These are phyloP conservation scores for Desoria tigrina DNA, from an alignment of 2,888 invertebrate species.

Conservation along the genomic window DNA sequence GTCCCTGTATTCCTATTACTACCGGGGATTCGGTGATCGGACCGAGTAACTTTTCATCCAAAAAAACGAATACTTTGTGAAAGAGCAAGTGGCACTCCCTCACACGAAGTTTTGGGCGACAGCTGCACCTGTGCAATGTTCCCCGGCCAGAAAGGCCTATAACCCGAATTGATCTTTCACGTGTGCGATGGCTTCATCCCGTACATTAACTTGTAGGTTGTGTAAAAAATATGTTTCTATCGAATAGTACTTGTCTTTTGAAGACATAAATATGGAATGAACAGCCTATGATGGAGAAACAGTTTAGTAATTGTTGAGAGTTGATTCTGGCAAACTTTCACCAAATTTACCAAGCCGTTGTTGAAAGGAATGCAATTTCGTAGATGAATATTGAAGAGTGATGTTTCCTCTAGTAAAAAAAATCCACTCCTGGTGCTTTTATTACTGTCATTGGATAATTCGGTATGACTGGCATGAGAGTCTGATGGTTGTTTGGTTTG, in stretches of 20 bases:
- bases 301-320: neutral
- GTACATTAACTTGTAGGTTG: neutral
- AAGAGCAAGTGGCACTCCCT: constrained; percentile 5
- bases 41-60: too few species aligned
- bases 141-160: constrained; percentile 8
- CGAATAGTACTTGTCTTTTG: too few species aligned
- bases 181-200: neutral
- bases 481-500: constrained; percentile 14
- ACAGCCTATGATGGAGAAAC: too few species aligned
- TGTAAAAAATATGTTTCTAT: too few species aligned
- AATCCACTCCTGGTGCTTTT: neutral
- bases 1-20: too few species aligned
- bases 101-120: neutral
- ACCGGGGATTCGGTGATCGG: too few species aligned
- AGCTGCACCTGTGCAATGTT: constrained; percentile 20
- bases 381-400: neutral
- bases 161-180: constrained; percentile 15
- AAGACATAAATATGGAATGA: too few species aligned
- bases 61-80: too few species aligned
- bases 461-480: constrained; percentile 12
- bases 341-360: neutral
- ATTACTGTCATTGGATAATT: constrained; percentile 13
- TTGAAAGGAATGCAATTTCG: neutral
- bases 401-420: constrained; percentile 1
- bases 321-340: neutral